Conservation (phyloP, 35 echinoderm and acorn worm species). For the Eucidaris tribuloides region DNA sequence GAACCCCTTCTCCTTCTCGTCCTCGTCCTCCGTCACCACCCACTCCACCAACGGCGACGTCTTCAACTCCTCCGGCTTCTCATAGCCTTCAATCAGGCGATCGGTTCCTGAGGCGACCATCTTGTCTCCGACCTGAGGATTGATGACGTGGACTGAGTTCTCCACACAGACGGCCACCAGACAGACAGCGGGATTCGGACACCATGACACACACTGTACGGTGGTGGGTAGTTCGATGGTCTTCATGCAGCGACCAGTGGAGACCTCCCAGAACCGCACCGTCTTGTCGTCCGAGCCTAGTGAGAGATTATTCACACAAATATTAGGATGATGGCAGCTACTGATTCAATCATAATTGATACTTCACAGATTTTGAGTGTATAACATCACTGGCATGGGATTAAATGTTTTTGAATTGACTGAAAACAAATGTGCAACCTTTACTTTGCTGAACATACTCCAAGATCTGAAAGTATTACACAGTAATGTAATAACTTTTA, state of each 20-base stretch:
- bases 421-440: too few species aligned
- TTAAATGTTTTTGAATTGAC: too few species aligned
- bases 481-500: too few species aligned
- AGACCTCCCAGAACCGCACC: slow-evolving; percentile 86
- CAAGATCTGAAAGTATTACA: too few species aligned
- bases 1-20: slow-evolving; percentile 61
- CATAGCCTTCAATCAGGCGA: slow-evolving; percentile 65
- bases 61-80: slow-evolving; percentile 62
- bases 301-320: too few species aligned
- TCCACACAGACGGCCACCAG: slow-evolving; percentile 68
- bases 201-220: slow-evolving; percentile 79
- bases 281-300: slow-evolving; percentile 94
- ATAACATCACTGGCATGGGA: too few species aligned
- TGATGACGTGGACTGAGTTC: slow-evolving; percentile 42
- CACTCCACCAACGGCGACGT: slow-evolving; percentile 72
- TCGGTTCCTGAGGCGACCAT: slow-evolving; percentile 81
- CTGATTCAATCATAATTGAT: too few species aligned
- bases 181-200: slow-evolving; percentile 73
- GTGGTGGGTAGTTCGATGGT: slow-evolving; percentile 45
- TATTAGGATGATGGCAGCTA: too few species aligned
- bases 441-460: too few species aligned
- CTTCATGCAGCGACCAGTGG: slow-evolving; percentile 74
- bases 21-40: slow-evolving; percentile 45
- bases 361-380: too few species aligned
- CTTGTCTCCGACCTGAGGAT: slow-evolving; percentile 83